These are phyloP conservation scores for Okapia johnstoni DNA, from an alignment of 2,113 vertebrate genomes.

Conservation along the genomic window DNA sequence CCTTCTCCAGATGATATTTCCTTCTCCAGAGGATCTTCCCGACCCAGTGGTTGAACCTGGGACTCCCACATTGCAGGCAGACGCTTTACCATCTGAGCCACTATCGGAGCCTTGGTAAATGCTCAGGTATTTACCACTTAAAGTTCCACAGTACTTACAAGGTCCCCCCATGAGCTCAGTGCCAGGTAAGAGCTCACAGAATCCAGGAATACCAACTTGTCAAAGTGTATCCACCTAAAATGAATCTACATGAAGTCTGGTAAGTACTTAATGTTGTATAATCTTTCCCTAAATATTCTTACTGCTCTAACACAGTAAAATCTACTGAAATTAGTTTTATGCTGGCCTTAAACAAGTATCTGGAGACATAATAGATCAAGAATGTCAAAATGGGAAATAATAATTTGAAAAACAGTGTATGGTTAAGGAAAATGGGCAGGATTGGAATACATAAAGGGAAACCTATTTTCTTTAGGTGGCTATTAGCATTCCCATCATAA, in stretches of 20 bases:
- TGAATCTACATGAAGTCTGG: background rate
- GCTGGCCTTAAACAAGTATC: background rate
- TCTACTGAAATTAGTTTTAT: background rate
- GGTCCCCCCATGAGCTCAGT: background rate
- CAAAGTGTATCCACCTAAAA: background rate
- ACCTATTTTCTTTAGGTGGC: background rate
- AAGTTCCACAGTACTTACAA: background rate
- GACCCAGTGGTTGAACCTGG: too few species aligned
- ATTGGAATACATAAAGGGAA: background rate
- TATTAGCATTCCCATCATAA: background rate
- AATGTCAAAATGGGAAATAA: slow-evolving; percentile 11
- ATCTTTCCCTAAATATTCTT: background rate
- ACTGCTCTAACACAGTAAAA: background rate
- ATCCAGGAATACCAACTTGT: background rate
- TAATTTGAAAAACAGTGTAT: background rate
- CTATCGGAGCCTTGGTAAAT: background rate
- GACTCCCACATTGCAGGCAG: too few species aligned
- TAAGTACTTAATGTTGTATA: background rate
- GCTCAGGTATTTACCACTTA: background rate
- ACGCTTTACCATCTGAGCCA: too few species aligned
- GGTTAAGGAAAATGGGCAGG: background rate
- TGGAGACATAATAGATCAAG: background rate
- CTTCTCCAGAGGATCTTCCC: too few species aligned
- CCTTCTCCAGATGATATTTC: too few species aligned
- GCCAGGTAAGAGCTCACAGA: background rate